phyloP scores from a whole-genome alignment of 2,888 invertebrate species.

The Hermaeophaga mercurialis region DNA sequence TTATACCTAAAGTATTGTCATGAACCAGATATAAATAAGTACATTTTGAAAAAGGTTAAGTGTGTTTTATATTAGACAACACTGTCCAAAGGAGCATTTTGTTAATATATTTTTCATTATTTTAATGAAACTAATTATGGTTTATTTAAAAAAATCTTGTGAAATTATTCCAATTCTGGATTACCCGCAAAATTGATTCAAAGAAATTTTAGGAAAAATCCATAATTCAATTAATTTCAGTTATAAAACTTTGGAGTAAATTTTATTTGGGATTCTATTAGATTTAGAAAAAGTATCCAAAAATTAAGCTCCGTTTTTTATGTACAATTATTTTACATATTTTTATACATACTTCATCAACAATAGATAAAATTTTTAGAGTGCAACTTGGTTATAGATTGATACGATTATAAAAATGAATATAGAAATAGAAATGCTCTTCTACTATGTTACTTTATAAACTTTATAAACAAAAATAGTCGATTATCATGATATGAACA shows the following conservation, averaged over 20 bases:
- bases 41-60: conserved; percentile 35
- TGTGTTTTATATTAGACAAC: conserved; percentile 39
- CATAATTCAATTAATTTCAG: too few species aligned
- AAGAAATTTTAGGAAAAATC: too few species aligned
- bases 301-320: conserved; percentile 24
- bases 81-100: conserved; percentile 23
- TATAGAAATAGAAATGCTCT: conserved; percentile 15
- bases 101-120: conserved; percentile 7
- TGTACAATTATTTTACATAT: conserved; percentile 30
- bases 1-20: conserved; percentile 59
- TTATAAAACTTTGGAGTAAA: too few species aligned
- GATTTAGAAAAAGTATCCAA: conserved; percentile 34
- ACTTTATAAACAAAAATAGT: conserved; percentile 14
- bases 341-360: conserved; percentile 28
- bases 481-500: conserved; percentile 24
- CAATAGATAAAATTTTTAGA: conserved; percentile 30
- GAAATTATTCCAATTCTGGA: too few species aligned
- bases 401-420: conserved; percentile 11
- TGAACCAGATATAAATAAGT: conserved; percentile 54
- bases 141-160: too few species aligned
- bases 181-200: too few species aligned
- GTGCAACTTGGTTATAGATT: conserved; percentile 24
- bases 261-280: too few species aligned
- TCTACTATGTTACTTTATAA: conserved; percentile 4
- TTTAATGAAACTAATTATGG: too few species aligned